Base-by-base conservation (phyloP, 2,888 invertebrate species). In the Athalia rosae region DNA sequence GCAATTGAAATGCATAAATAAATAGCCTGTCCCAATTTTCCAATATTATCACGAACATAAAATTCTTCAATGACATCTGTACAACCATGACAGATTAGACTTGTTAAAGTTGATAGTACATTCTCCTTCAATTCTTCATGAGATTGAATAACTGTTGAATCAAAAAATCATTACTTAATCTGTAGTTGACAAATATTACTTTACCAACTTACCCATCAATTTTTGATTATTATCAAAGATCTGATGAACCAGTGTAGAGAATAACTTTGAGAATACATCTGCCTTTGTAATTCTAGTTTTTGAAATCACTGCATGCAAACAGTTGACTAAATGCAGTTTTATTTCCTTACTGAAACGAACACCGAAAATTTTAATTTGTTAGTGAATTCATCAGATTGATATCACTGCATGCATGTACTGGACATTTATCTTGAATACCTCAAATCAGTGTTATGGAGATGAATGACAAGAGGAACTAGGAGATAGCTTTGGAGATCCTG, bases 1-100 rank as follows among this genome's bases (percentile, higher is more conserved):
- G 94, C 93, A 15, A 95, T 89, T 82, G 94, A 93, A 1, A 94
- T 90, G 13, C 93, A 91, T 0, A 94, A 91, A 82, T 93, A 93
- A 64, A 95, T 91, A 69, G 94, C 92, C 85, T 94, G 93, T 3
- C 94, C 94, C 64, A 95, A 84, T 82, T 93, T 90, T 0, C 93
- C 90, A 3, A 92, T 91, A 79, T 93, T 91, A 74, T 92, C 90
- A 79, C 92, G 91, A 41, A 90, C 88, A 82, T 94, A 94, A 77
- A 94, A 89, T 56, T 87, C 82, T 80, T 91, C 90, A 15, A 94
- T 86, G 6, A 93, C 90, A 79, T 92, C 91, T 0, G 87, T 86
- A 4, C 92, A 90, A 43, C 92, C 84, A 69, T 91, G 90, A 78
- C 92, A 86, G 83, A 93, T 89, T 41, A 94, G 85, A 0, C 89